These are phyloP conservation scores for Papilio demoleus DNA, from an alignment of 2,888 invertebrate genomes.

Conservation along the genomic window DNA sequence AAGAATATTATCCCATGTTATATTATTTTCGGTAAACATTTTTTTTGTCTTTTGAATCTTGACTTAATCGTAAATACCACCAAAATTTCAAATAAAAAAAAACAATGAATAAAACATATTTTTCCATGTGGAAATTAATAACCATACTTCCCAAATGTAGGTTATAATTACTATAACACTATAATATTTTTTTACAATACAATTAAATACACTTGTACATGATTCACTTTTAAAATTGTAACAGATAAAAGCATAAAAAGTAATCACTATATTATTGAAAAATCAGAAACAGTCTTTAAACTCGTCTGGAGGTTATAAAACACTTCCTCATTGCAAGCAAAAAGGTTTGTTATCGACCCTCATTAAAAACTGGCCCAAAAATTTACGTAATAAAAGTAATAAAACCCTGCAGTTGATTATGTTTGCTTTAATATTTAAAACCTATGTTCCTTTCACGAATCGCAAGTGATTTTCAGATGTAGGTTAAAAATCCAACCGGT, in stretches of 20 bases:
- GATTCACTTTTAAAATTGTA: background rate
- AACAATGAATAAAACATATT: no score
- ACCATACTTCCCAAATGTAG: no score
- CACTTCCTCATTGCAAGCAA: constrained; percentile 14
- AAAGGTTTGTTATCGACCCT: constrained; percentile 7
- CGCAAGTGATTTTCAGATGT: constrained; percentile 23
- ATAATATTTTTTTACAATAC: no score
- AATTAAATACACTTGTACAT: no score
- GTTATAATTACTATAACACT: no score
- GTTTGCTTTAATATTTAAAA: constrained; percentile 15
- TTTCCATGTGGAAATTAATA: no score
- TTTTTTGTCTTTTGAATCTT: no score
- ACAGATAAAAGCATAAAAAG: background rate
- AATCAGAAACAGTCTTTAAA: constrained; percentile 12
- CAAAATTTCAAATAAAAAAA: no score
- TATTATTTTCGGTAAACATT: no score
- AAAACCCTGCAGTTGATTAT: background rate
- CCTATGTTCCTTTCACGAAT: constrained; percentile 25
- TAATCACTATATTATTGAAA: background rate
- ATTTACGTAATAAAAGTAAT: constrained; percentile 26
- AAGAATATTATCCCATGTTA: background rate
- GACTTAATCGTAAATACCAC: no score
- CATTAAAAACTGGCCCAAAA: constrained; percentile 12
- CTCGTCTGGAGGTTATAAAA: constrained; percentile 4
- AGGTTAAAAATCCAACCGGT: constrained; percentile 53